Conservation (phyloP, 2,888 invertebrate genomes). For the Drepana falcataria region DNA sequence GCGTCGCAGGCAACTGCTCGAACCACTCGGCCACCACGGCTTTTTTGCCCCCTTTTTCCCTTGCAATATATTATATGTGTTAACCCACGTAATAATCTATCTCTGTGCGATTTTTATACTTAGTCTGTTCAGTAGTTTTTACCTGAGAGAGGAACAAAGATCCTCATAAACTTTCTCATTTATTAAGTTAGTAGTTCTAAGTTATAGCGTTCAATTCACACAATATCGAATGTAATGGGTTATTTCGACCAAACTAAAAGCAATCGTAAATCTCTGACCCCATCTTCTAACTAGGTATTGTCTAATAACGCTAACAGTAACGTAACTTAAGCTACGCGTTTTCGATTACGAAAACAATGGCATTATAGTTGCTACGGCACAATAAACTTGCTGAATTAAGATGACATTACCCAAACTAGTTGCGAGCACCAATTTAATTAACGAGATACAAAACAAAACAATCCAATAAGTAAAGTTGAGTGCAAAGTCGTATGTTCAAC, state of each 20-base stretch:
- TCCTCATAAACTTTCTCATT: too few relatives aligned
- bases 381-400: constrained; percentile 27
- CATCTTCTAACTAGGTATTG: background rate
- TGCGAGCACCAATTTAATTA: constrained; percentile 49
- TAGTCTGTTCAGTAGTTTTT: too few relatives aligned
- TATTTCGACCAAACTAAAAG: background rate
- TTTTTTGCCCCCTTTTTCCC: too few relatives aligned
- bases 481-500: constrained; percentile 50
- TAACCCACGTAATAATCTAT: too few relatives aligned
- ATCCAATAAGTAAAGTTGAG: constrained; percentile 64
- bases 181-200: too few relatives aligned
- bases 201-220: too few relatives aligned
- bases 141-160: too few relatives aligned
- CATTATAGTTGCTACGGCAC: background rate
- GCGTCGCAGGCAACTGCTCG: too few relatives aligned
- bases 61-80: too few relatives aligned
- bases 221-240: too few relatives aligned
- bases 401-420: constrained; percentile 28
- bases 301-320: background rate
- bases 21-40: too few relatives aligned
- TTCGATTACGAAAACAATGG: constrained; percentile 2
- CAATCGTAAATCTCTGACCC: background rate
- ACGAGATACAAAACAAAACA: constrained; percentile 57
- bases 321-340: background rate
- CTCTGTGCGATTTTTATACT: too few relatives aligned